Conservation (phyloP, 30 jellyfish, hydroid and myxozoan genomes). For the Pseudorhiza aurosa region DNA sequence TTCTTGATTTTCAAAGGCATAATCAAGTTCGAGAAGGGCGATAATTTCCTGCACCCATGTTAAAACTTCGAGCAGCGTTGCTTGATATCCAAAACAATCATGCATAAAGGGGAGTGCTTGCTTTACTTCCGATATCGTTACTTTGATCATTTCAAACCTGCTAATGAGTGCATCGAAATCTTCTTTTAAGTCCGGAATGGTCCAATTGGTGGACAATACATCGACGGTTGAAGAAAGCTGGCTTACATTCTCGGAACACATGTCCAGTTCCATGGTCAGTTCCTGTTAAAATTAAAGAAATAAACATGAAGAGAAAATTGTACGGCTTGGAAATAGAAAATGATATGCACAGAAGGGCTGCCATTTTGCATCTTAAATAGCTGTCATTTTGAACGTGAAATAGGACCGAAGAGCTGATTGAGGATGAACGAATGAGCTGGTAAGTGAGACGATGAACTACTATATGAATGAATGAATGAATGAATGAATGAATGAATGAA, state of each 20-base stretch:
- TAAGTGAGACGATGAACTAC: too few species aligned
- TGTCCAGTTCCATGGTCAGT: slow-evolving; percentile 61
- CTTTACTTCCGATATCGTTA: slow-evolving; percentile 34
- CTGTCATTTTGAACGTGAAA: too few species aligned
- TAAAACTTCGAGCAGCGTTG: slow-evolving; percentile 65
- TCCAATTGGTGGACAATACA: slow-evolving; percentile 72
- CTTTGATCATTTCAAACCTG: slow-evolving; percentile 48
- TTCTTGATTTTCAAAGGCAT: slow-evolving; percentile 46
- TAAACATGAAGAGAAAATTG: too few species aligned
- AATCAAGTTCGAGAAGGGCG: slow-evolving; percentile 49
- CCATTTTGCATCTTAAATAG: too few species aligned
- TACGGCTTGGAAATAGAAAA: too few species aligned
- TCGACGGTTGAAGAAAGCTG: slow-evolving; percentile 58
- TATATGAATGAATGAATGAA: too few species aligned
- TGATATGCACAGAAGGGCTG: too few species aligned
- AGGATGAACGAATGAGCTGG: too few species aligned
- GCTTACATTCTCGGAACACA: slow-evolving; percentile 41
- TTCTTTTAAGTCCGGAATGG: slow-evolving; percentile 73
- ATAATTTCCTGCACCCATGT: slow-evolving; percentile 87
- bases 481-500: too few species aligned
- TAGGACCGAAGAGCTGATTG: too few species aligned
- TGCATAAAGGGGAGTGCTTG: slow-evolving; percentile 56
- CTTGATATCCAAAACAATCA: slow-evolving; percentile 45
- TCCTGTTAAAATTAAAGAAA: slow-evolving; percentile 73
- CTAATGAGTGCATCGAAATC: slow-evolving; percentile 56